Conservation (phyloP, 2,797 vertebrate species). For the Siniperca undulata region DNA sequence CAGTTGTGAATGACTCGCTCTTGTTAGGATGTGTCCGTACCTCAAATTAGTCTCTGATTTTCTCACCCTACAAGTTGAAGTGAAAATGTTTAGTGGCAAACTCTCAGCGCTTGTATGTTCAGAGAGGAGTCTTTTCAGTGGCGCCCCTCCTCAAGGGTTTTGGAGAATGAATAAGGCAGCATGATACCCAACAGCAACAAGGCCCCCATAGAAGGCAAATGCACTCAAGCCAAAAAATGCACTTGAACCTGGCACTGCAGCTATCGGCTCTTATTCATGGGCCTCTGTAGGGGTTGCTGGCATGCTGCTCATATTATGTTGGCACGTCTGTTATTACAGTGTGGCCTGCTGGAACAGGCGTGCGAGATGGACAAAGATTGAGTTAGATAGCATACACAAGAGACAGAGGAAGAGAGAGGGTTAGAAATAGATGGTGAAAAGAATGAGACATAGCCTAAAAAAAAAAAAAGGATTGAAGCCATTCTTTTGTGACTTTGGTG, state of each 20-base stretch:
- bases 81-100: slow-evolving; percentile 33
- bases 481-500: slow-evolving; percentile 10
- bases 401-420: slow-evolving; percentile 27
- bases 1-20: slow-evolving; percentile 7
- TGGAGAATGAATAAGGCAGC: slow-evolving; percentile 53
- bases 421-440: slow-evolving; percentile 22
- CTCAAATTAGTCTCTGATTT: slow-evolving; percentile 22
- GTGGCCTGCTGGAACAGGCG: slow-evolving; percentile 48
- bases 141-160: slow-evolving; percentile 26
- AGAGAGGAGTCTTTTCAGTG: slow-evolving; percentile 32
- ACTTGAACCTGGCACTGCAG: slow-evolving; percentile 67
- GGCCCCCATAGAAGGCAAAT: slow-evolving; percentile 57
- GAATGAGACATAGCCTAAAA: not conserved
- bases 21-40: not conserved
- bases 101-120: slow-evolving; percentile 13
- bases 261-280: slow-evolving; percentile 68
- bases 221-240: slow-evolving; percentile 60
- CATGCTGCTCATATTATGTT: slow-evolving; percentile 69
- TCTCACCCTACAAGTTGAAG: not conserved
- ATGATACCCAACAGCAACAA: slow-evolving; percentile 39
- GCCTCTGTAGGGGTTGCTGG: slow-evolving; percentile 63
- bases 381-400: slow-evolving; percentile 28
- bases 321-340: slow-evolving; percentile 54
- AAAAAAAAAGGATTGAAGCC: slow-evolving; percentile 5
- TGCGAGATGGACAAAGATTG: slow-evolving; percentile 46